Evolutionary conservation across 2,888 invertebrate genomes (phyloP).

Genomic region (Phyllotreta striolata): DNA sequence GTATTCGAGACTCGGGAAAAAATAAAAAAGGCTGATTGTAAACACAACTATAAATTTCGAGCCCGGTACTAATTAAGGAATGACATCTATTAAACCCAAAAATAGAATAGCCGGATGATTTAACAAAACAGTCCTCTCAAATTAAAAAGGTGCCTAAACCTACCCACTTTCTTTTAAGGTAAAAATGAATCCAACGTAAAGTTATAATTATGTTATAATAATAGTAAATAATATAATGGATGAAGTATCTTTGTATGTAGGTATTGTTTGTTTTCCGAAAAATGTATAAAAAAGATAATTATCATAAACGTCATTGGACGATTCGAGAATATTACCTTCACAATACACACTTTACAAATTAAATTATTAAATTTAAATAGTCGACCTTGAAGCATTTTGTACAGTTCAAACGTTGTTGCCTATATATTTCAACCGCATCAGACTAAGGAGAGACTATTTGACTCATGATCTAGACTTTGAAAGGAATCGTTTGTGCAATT

Average conservation of each 20-base stretch:
- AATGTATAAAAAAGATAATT: constrained; percentile 18
- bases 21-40: constrained; percentile 44
- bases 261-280: constrained; percentile 8
- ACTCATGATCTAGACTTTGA: constrained; percentile 4
- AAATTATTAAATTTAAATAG: constrained; percentile 51
- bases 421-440: constrained; percentile 32
- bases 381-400: constrained; percentile 57
- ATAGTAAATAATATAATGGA: neutral
- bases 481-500: constrained; percentile 27
- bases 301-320: constrained; percentile 23
- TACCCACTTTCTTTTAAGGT: too few relatives aligned
- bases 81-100: constrained; percentile 40
- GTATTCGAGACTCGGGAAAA: constrained; percentile 43
- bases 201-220: neutral
- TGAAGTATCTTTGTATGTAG: too few relatives aligned
- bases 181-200: too few relatives aligned
- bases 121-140: constrained; percentile 1
- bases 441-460: constrained; percentile 14
- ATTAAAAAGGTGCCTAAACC: neutral
- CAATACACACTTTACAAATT: constrained; percentile 33
- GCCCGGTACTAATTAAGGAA: constrained; percentile 43
- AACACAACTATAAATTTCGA: constrained; percentile 47
- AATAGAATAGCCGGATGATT: constrained; percentile 35
- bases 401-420: constrained; percentile 51
- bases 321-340: constrained; percentile 15